Evolutionary conservation across 2,797 vertebrate genomes (phyloP).

Genomic region (Staurois parvus): DNA sequence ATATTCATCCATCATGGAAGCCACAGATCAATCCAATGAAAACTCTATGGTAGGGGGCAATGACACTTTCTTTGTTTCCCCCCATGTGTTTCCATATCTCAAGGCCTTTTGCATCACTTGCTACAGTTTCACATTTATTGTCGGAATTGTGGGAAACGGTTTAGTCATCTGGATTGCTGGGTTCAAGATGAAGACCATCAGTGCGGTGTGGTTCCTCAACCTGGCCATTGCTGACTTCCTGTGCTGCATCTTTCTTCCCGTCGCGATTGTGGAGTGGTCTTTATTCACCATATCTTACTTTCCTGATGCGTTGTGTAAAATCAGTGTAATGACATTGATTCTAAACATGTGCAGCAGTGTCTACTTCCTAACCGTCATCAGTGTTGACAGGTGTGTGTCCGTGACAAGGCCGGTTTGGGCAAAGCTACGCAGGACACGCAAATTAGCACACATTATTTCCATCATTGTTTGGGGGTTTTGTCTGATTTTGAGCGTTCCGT

Average conservation of each 20-base stretch:
- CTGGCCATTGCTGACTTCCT: constrained; percentile 32
- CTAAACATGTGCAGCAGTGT: constrained; percentile 29
- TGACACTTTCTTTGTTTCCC: background rate
- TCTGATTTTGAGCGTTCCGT: constrained; percentile 2
- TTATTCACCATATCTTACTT: no score
- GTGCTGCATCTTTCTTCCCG: constrained; percentile 9
- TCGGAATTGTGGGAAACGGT: constrained; percentile 15
- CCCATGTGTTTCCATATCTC: background rate
- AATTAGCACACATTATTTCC: constrained; percentile 4
- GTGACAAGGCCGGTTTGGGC: constrained; percentile 25
- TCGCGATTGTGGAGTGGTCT: constrained; percentile 5
- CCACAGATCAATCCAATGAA: no score
- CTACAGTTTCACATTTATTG: constrained; percentile 23
- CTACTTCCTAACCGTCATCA: constrained; percentile 24
- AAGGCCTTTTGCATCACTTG: constrained; percentile 2
- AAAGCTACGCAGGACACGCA: background rate
- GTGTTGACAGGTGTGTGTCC: constrained; percentile 33
- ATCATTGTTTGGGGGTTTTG: constrained; percentile 44
- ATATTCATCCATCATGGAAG: no score
- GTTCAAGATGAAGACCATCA: constrained; percentile 36
- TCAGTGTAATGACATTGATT: background rate
- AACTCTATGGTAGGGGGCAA: background rate
- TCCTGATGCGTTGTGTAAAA: background rate
- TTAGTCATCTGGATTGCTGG: constrained; percentile 40
- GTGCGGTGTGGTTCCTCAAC: constrained; percentile 31